Conservation (phyloP, 2,113 vertebrate species). For the Pseudopodoces humilis region DNA sequence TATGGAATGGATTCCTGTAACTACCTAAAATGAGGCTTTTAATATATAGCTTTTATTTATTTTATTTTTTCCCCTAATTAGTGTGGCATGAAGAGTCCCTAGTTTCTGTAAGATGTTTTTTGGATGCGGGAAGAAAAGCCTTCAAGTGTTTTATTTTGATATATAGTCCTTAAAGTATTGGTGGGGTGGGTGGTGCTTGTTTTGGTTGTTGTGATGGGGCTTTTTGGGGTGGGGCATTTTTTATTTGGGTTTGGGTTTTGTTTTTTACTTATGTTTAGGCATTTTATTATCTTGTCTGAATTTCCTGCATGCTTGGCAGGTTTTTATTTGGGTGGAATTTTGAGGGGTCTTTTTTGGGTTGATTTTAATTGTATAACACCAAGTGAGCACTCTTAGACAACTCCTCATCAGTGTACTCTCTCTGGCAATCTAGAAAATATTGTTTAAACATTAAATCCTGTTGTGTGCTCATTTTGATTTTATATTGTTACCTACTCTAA, state of each 20-base stretch:
- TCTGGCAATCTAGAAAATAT: background rate
- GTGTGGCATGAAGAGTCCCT: background rate
- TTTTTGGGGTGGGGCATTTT: accelerated
- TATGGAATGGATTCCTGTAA: background rate
- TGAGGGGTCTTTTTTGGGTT: accelerated
- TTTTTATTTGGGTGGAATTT: background rate
- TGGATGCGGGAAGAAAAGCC: background rate
- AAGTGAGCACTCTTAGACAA: background rate
- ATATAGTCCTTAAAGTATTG: background rate
- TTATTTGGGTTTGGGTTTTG: background rate
- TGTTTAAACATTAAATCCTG: background rate
- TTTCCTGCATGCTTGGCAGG: background rate
- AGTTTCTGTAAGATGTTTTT: background rate
- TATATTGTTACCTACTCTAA: background rate
- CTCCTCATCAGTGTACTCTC: background rate
- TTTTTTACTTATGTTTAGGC: background rate
- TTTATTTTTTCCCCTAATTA: background rate
- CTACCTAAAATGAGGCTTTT: background rate
- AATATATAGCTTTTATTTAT: background rate
- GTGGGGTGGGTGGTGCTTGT: background rate
- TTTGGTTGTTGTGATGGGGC: background rate
- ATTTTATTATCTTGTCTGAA: background rate
- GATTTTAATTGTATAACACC: background rate
- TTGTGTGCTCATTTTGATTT: background rate
- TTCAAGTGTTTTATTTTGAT: background rate